Evolutionary conservation across 2,797 vertebrate species (phyloP).

Genomic region (Oceanodroma leucorhoa): DNA sequence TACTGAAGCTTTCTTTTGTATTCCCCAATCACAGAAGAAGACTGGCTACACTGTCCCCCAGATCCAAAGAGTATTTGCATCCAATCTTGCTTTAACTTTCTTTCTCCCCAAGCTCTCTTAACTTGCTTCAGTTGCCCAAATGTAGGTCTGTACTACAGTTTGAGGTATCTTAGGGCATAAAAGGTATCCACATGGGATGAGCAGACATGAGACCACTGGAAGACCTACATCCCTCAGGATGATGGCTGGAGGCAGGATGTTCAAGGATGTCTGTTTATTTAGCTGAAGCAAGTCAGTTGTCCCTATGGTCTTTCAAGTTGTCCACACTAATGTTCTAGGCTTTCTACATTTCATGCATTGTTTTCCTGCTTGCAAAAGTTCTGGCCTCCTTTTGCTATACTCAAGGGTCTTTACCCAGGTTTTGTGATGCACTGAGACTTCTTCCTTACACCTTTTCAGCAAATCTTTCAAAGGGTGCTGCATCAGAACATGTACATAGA

Average conservation of each 20-base stretch:
- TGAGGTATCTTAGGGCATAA: background rate
- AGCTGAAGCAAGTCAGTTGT: background rate
- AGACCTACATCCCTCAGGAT: background rate
- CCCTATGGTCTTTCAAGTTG: background rate
- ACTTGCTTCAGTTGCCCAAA: background rate
- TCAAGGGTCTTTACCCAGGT: background rate
- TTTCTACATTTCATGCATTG: background rate
- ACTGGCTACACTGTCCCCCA: background rate
- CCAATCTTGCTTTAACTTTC: background rate
- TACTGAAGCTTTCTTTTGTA: background rate
- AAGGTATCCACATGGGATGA: background rate
- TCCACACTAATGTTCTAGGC: background rate
- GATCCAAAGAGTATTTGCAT: background rate
- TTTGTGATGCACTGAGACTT: background rate
- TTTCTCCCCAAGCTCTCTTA: background rate
- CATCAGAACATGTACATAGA: background rate
- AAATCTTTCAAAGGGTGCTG: background rate
- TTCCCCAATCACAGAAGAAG: background rate
- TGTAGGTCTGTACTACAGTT: background rate
- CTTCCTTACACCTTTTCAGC: background rate
- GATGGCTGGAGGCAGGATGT: background rate
- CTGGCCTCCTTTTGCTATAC: background rate
- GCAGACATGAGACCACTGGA: background rate
- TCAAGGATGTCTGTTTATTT: background rate
- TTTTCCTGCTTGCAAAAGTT: background rate